phyloP scores from a whole-genome alignment of 2,113 vertebrate species.

The Mormyrus iriodes region DNA sequence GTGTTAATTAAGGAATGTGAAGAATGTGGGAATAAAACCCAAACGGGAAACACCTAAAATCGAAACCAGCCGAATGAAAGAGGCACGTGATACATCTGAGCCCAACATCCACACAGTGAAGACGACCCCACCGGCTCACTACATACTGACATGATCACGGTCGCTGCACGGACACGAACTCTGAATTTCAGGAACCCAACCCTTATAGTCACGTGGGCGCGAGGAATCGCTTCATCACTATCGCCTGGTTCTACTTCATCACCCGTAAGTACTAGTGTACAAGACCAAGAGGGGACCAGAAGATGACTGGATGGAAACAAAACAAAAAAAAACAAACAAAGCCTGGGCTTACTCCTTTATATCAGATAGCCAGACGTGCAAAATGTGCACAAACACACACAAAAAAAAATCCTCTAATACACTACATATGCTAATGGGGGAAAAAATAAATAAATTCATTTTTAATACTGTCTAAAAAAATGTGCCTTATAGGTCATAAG shows the following conservation, averaged over 20 bases:
- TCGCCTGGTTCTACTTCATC: neutral
- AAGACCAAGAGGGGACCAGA: neutral
- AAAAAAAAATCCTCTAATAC: neutral
- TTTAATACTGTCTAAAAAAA: neutral
- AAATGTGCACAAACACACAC: conserved; percentile 19
- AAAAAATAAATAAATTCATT: neutral
- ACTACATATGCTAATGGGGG: neutral
- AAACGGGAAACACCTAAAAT: neutral
- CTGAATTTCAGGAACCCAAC: neutral
- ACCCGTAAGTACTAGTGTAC: neutral
- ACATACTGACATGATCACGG: neutral
- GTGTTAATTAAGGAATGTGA: neutral
- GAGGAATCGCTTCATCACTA: neutral
- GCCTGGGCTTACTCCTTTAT: neutral
- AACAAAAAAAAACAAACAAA: neutral
- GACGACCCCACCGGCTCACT: neutral
- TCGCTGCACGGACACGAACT: neutral
- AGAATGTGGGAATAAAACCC: neutral
- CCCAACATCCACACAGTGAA: neutral
- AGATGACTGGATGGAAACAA: neutral
- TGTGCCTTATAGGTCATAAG: neutral
- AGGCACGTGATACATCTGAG: neutral
- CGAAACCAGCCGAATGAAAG: neutral
- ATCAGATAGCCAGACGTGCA: neutral
- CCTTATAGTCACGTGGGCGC: neutral